Percentiles rank a stretch among this genome's conserved stretches.
Conservation (phyloP, 2,797 vertebrate species). For the Esox lucius region DNA sequence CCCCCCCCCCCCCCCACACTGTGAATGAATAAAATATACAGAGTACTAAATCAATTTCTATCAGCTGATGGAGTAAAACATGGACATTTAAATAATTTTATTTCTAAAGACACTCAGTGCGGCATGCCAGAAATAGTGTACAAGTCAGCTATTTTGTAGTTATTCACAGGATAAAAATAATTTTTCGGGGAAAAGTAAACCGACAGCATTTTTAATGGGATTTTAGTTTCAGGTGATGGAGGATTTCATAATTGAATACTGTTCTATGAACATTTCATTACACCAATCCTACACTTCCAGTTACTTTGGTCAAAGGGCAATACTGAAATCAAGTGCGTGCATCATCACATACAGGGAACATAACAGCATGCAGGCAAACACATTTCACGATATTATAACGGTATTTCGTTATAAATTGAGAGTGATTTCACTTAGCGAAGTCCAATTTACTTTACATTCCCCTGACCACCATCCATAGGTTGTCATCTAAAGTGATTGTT, state of each 20-base stretch:
- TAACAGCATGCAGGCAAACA: neutral
- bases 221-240: neutral
- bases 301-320: neutral
- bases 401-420: constrained; percentile 16
- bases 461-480: neutral
- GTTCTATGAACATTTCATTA: neutral
- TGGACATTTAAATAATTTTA: constrained; percentile 36
- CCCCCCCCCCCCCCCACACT: too few relatives aligned
- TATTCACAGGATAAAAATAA: constrained; percentile 64
- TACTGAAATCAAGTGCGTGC: neutral
- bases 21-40: neutral
- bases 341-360: neutral
- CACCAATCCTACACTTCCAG: neutral
- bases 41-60: neutral
- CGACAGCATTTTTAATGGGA: constrained; percentile 40
- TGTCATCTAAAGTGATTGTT: neutral
- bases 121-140: constrained; percentile 43
- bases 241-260: neutral
- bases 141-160: constrained; percentile 9
- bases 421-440: neutral
- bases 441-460: neutral
- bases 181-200: constrained; percentile 33
- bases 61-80: neutral
- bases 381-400: neutral
- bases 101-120: constrained; percentile 42